These are phyloP conservation scores for Piaya cayana DNA, from an alignment of 2,113 vertebrate species.

Conservation along the genomic window DNA sequence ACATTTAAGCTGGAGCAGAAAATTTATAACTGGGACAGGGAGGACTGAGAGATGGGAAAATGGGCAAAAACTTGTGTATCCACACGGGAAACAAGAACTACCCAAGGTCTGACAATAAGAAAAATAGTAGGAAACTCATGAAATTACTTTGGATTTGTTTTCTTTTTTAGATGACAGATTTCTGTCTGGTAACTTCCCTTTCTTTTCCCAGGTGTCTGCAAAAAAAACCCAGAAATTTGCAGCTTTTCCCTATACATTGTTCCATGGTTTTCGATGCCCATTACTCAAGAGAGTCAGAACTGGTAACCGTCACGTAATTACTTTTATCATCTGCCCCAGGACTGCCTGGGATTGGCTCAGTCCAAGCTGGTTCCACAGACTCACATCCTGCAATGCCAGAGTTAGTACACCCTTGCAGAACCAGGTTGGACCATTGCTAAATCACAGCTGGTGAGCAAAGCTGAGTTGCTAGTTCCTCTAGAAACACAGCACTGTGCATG, in stretches of 20 bases:
- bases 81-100: neutral
- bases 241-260: neutral
- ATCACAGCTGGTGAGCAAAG: neutral
- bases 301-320: neutral
- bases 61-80: neutral
- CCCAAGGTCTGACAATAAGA: neutral
- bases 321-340: neutral
- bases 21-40: neutral
- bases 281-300: neutral
- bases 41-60: neutral
- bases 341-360: neutral
- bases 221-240: neutral
- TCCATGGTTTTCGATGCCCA: neutral
- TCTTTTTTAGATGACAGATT: neutral
- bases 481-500: neutral
- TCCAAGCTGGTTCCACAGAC: neutral
- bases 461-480: neutral
- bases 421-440: neutral
- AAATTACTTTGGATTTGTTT: neutral
- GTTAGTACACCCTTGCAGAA: neutral
- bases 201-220: neutral
- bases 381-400: rapidly evolving
- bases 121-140: neutral
- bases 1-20: neutral
- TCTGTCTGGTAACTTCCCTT: neutral